Evolutionary conservation across 2,888 invertebrate species (phyloP).

Genomic region (Pterobdella sp.): DNA sequence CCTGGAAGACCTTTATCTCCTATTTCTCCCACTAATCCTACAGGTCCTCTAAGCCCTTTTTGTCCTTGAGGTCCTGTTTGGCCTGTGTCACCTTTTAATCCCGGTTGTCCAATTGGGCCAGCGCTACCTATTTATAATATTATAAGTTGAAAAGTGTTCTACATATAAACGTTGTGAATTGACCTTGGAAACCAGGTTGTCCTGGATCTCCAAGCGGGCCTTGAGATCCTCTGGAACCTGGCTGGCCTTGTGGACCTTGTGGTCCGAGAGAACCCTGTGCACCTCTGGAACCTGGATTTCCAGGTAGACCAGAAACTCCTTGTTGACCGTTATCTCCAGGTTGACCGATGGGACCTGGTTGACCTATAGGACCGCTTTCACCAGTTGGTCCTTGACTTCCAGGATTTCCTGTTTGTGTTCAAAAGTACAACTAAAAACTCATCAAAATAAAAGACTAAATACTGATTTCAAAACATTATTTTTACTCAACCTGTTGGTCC

Average conservation of each 20-base stretch:
- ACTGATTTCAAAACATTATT: neutral
- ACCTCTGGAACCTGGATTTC: slow-evolving; percentile 29
- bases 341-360: neutral
- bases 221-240: slow-evolving; percentile 28
- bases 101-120: slow-evolving; percentile 34
- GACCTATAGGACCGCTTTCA: neutral
- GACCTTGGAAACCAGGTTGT: slow-evolving; percentile 13
- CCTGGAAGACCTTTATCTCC: slow-evolving; percentile 19
- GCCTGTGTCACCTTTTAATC: slow-evolving; percentile 6
- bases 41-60: slow-evolving; percentile 1
- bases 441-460: neutral
- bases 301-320: slow-evolving; percentile 35
- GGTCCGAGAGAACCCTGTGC: slow-evolving; percentile 24
- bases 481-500: neutral
- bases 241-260: slow-evolving; percentile 21
- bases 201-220: neutral
- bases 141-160: neutral
- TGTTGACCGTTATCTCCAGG: slow-evolving; percentile 31
- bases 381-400: slow-evolving; percentile 12
- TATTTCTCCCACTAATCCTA: slow-evolving; percentile 29
- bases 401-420: neutral
- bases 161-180: neutral
- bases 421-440: no score
- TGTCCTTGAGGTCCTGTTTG: neutral
- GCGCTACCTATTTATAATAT: slow-evolving; percentile 32